A percentile compares a stretch with the other conserved stretches of the same genome.
These are phyloP conservation scores for Acanthiza pusilla DNA, from an alignment of 2,797 vertebrate species.

Conservation along the genomic window DNA sequence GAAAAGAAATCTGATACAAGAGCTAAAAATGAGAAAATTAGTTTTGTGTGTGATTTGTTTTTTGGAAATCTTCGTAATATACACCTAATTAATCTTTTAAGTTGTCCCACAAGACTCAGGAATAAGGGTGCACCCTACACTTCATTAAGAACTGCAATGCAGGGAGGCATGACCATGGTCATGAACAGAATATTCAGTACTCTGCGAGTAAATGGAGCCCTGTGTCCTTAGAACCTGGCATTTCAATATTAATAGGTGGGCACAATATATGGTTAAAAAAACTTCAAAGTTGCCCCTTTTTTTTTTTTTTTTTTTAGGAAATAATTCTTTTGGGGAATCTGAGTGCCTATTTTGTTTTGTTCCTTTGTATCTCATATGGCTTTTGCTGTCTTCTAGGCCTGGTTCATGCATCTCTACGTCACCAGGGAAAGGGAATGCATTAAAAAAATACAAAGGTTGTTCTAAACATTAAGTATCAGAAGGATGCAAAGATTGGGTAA, in stretches of 20 bases:
- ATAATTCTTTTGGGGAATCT: not conserved
- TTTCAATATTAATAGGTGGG: not conserved
- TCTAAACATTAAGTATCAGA: not conserved
- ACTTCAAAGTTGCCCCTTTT: not conserved
- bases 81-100: constrained; percentile 7
- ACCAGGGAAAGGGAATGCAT: not conserved
- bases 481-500: not conserved
- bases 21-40: constrained; percentile 9
- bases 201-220: not conserved
- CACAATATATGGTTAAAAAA: not conserved
- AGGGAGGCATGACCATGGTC: not conserved
- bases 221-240: not conserved
- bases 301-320: not conserved
- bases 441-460: not conserved
- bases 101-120: not conserved
- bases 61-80: not conserved
- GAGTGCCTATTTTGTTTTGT: not conserved
- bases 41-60: not conserved
- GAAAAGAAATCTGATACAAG: not conserved
- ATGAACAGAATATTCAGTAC: not conserved
- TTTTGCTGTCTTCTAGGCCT: not conserved
- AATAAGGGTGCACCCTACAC: not conserved
- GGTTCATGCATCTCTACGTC: not conserved
- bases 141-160: not conserved
- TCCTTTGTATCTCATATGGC: not conserved